A percentile compares a stretch with the other conserved stretches of the same genome.
These are phyloP conservation scores for Agonum fuliginosum DNA, from an alignment of 2,888 invertebrate genomes.

Conservation along the genomic window DNA sequence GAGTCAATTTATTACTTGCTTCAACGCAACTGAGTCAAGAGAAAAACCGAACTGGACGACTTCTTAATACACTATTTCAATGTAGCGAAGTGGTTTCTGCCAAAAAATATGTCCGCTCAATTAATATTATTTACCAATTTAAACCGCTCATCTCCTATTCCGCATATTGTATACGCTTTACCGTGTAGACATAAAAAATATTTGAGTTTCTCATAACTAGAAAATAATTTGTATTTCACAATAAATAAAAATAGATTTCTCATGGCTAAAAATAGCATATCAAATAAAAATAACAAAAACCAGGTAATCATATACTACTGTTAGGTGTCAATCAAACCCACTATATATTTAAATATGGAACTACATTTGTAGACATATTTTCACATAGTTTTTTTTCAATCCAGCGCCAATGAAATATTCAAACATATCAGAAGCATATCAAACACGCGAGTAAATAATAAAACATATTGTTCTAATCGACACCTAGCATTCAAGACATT, in stretches of 20 bases:
- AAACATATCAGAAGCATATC: slow-evolving; percentile 28
- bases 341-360: slow-evolving; percentile 32
- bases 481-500: slow-evolving; percentile 6
- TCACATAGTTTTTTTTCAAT: slow-evolving; percentile 45
- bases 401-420: slow-evolving; percentile 41
- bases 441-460: slow-evolving; percentile 52
- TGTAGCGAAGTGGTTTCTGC: no score
- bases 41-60: no score
- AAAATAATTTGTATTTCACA: background rate
- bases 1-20: no score
- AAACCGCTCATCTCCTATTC: no score
- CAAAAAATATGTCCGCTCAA: no score
- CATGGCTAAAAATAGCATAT: background rate
- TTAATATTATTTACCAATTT: no score
- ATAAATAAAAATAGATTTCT: background rate
- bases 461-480: slow-evolving; percentile 43
- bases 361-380: slow-evolving; percentile 22
- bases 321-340: slow-evolving; percentile 14
- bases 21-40: no score
- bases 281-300: slow-evolving; percentile 7
- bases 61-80: no score
- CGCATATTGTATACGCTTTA: no score
- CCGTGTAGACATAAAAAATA: no score
- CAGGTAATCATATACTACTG: slow-evolving; percentile 28
- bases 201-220: no score